A percentile compares a stretch with the other conserved stretches of the same genome.
Conservation (phyloP, 1,140 invertebrate genomes). For the Xylocopa sonorina region DNA sequence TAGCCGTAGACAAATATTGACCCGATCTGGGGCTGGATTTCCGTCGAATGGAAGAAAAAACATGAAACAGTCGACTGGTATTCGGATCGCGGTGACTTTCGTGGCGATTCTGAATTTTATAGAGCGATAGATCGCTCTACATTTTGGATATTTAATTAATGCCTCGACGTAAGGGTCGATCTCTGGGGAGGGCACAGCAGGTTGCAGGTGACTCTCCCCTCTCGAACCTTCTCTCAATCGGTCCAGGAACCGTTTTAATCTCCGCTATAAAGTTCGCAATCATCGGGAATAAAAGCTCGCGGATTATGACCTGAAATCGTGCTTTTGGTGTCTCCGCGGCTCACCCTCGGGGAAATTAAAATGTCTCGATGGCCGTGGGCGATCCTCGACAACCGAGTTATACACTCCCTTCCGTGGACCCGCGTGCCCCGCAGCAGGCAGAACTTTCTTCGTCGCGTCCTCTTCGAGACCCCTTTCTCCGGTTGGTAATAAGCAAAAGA, state of each 20-base stretch:
- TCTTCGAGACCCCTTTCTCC: neutral
- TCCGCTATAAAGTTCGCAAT: slow-evolving; percentile 43
- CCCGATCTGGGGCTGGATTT: neutral
- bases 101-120: neutral
- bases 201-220: neutral
- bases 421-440: neutral
- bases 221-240: neutral
- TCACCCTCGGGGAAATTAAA: slow-evolving; percentile 49
- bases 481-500: slow-evolving; percentile 4
- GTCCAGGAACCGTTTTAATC: slow-evolving; percentile 38
- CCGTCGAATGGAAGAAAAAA: neutral
- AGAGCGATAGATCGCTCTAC: too few species aligned
- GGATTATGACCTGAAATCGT: slow-evolving; percentile 43
- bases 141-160: neutral
- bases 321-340: slow-evolving; percentile 12
- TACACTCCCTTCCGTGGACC: too few species aligned
- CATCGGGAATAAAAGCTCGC: slow-evolving; percentile 43
- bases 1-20: slow-evolving; percentile 15
- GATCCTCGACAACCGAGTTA: slow-evolving; percentile 35
- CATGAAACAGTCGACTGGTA: neutral
- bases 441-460: neutral
- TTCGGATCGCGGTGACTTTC: neutral
- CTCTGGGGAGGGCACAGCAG: neutral
- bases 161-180: too few species aligned
- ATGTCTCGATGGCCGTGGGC: slow-evolving; percentile 38